A percentile compares a stretch with the other conserved stretches of the same genome.
Evolutionary conservation across 2,888 invertebrate genomes (phyloP).

Genomic region (Eucera pruinosa): DNA sequence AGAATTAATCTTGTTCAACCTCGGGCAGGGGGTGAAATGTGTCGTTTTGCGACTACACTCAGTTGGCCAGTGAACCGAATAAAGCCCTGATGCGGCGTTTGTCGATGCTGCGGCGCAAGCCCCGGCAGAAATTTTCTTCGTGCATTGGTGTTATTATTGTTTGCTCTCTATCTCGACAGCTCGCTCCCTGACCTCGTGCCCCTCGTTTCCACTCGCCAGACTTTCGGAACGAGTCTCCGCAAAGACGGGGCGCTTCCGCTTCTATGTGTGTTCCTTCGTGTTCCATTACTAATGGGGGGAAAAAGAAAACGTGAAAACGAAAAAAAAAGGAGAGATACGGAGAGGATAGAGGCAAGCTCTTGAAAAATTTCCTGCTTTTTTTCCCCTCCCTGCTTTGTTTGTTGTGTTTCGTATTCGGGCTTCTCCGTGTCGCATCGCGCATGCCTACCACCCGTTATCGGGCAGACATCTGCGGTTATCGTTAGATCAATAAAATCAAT

Average conservation of each 20-base stretch:
- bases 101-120: conserved; percentile 6
- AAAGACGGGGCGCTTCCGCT: background rate
- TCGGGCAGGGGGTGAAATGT: background rate
- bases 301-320: background rate
- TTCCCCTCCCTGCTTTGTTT: background rate
- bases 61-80: conserved; percentile 26
- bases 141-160: conserved; percentile 61
- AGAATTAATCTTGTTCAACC: conserved; percentile 18
- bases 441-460: conserved; percentile 14
- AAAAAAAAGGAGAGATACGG: background rate
- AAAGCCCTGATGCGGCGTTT: conserved; percentile 27
- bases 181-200: conserved; percentile 60
- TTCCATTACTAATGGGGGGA: background rate
- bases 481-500: conserved; percentile 32
- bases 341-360: background rate
- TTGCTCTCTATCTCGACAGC: conserved; percentile 61
- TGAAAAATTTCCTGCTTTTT: conserved; percentile 1
- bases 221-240: background rate
- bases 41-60: conserved; percentile 4
- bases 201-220: conserved; percentile 30
- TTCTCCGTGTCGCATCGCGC: background rate
- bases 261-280: background rate
- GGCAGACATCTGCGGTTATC: conserved; percentile 15
- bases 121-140: conserved; percentile 32
- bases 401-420: background rate